Evolutionary conservation across 2,888 invertebrate species (phyloP), one percentile per base, ranked within the genome.

Genomic region (Sesia bembeciformis): DNA sequence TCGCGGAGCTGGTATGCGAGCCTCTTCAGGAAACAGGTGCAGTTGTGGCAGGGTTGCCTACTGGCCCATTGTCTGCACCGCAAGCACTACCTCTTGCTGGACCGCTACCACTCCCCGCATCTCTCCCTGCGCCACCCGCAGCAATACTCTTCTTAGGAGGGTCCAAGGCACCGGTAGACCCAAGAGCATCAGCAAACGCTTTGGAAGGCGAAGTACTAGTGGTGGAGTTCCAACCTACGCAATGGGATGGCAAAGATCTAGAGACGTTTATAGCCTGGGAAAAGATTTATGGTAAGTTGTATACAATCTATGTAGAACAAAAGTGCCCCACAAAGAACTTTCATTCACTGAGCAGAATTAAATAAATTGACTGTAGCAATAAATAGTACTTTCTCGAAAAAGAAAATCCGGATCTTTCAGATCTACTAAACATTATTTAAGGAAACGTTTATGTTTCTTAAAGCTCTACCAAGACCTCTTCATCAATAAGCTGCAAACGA

Each of bases 151-250:
- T 91, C 57, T 87, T 93, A 42, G 93, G 92, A 46, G 93, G 92
- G 1, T 92, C 92, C 4, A 90, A 91, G 66, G 92, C 93, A 40
- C 92, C 92, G 42, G 91, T 93, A 49, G 92, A 93, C 61, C 90
- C 91, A 0, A 84, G 90, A 54, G 91, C 92, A 3, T 88, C 90
- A 51, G 92, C 92, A 3, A 73, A 82, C 4, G 84, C 90, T 3
- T 74, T 93, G 49, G 92, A 92, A 71, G 93, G 93, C 5, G 93
- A 93, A 73, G 90, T 93, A n/a, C 73, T 93, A 49, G 89, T 93
- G 39, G 90, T 92, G 55, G 92, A 93, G 68, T 90, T 90, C 61
- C 87, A 91, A 57, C 91, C 91, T 0, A 79, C 85, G 4, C 85
- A 81, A 58, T 91, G 90, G 85, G 90, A 92, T 64, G 90, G 91